Base-by-base conservation (phyloP, 2,888 invertebrate species). In the Eupithecia tripunctaria region DNA sequence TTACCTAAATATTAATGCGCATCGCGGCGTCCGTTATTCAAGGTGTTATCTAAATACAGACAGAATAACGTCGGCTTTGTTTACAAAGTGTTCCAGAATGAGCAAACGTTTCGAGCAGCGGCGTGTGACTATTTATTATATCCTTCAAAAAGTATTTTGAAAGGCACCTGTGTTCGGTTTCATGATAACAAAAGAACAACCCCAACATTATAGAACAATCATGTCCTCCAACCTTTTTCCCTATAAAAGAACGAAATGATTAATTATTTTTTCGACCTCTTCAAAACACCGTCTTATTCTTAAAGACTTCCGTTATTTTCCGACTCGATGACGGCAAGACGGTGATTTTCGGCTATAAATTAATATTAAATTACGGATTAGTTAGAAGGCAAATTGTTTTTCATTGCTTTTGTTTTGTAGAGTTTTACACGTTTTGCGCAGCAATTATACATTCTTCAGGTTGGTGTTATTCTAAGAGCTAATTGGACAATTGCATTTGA, bases 221-320 rank as follows among this genome's bases (percentile, higher is more conserved):
- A 89, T 90, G 90, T 90, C 90, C 87, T 90, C 87, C 89, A 89
- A 93, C 93, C 93, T 93, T 94, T 71, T 93, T 85, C 87, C 87
- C 84, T 85, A 91, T 89, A 89, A 93, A 93, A 91, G 92, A 89
- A 86, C 85, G 82, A 87, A 88, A 93, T 94, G 94, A 94, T 94
- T 93, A 94, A 94, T 94, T 92, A 91, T 92, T 92, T 89, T 86
- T 85, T 86, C 91, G 90, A 92, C 93, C 93, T 93, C 93, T 93
- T 93, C 91, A 92, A 93, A 94, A 94, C 90, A 93, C 88, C 88
- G 92, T 88, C 89, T 91, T 91, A 90, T 92, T 91, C 92, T 91
- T 92, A 92, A 94, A 92, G 86, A 93, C 93, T 92, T 94, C 93
- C 94, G 92, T 88, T 92, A 94, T 94, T 94, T 94, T 94, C 93